Percentiles rank a stretch among this genome's conserved stretches.
Evolutionary conservation across 2,797 vertebrate species (phyloP).

Genomic region (Diplodus sargus): DNA sequence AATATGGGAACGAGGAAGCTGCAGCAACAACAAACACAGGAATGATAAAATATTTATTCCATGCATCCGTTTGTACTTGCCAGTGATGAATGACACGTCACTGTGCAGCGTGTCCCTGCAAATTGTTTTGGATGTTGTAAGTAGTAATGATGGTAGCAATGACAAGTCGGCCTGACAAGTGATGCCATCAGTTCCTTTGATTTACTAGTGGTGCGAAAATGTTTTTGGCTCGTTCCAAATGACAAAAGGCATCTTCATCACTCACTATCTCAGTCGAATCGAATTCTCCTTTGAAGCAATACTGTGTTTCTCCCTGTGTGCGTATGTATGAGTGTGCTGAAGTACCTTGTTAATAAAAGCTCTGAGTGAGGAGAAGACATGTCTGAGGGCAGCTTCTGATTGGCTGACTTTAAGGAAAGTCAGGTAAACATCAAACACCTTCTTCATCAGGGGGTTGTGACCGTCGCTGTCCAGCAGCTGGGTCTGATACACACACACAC

Average conservation of each 20-base stretch:
- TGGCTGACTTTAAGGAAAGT: constrained; percentile 93
- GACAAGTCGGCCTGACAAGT: not conserved
- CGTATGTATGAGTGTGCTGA: not conserved
- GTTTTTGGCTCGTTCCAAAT: not conserved
- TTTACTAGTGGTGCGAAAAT: not conserved
- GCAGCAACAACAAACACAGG: not conserved
- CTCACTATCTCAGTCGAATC: rapidly evolving
- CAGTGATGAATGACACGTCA: not conserved
- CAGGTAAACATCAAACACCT: constrained; percentile 95
- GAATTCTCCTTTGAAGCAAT: not conserved
- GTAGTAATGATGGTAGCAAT: not conserved
- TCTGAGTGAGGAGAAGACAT: constrained; percentile 93
- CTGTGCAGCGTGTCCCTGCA: not conserved
- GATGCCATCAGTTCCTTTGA: not conserved
- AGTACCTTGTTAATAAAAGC: constrained; percentile 95
- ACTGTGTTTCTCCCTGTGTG: rapidly evolving
- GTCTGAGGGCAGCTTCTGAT: constrained; percentile 92
- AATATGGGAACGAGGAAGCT: not conserved
- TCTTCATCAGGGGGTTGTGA: constrained; percentile 96
- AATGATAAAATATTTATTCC: constrained; percentile 16
- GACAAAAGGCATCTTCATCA: not conserved
- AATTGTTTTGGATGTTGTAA: not conserved
- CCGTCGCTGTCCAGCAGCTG: constrained; percentile 94
- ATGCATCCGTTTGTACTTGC: not conserved
- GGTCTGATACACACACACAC: constrained; percentile 78